Base-by-base conservation (phyloP, 2,113 vertebrate species). In the Saguinus imperator region DNA sequence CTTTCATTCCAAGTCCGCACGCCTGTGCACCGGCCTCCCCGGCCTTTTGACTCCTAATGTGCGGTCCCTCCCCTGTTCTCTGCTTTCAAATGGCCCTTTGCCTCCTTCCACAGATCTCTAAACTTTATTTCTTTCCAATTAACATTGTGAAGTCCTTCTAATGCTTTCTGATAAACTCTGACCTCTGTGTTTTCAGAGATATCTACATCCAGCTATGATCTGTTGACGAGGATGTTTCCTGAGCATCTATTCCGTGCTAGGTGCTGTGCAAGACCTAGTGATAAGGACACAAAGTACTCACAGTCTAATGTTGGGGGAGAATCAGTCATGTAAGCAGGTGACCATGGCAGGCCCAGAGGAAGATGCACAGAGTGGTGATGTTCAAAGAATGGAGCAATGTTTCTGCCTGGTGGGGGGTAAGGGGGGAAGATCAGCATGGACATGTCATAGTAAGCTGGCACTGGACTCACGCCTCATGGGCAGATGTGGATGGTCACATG, bases 401-500 rank as follows among this genome's bases (percentile, higher is more conserved):
- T 81, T 88, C 50, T 0, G 2, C 35, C 35, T 35, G 11, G 14
- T 11, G 6, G 8, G 2, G 1, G 43, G 43, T 3, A 11, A 35
- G 10, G 25, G 25, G 21, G 52, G 16, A 73, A n/a, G n/a, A 66
- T 43, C 32, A n/a, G 37, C 18, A 48, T 0, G 23, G 50, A 23
- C 1, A 5, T 0, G 35, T 40, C 50, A n/a, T 4, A 9, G 8
- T 18, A 35, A 23, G 27, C 14, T 6, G 1, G n/a, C 9, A 14
- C 35, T 48, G 9, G 58, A 35, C 25, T 10, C 6, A 14, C 8
- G 64, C 13, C 64, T 57, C 9, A 0, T 1, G 32, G 70, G 40
- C 66, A 68, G 75, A 61, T 9, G 27, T 20, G 58, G 73, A 72
- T 8, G 2, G 16, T 45, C 45, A 35, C 32, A 2, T 4, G 0